Percentiles rank a stretch among this genome's conserved stretches.
phyloP scores from a whole-genome alignment of 2,113 vertebrate species.

The Podarcis cretensis region DNA sequence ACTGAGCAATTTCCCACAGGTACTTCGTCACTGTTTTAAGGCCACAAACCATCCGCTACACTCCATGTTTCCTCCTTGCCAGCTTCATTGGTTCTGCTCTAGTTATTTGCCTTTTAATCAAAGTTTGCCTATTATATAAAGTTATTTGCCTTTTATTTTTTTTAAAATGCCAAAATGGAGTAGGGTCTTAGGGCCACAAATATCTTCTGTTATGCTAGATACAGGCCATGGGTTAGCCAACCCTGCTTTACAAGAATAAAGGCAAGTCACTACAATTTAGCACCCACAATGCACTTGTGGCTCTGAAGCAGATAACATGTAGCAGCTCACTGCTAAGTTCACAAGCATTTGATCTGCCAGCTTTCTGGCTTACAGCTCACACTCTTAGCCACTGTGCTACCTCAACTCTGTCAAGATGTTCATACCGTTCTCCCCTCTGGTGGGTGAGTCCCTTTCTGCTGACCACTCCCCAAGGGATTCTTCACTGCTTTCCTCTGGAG shows the following conservation, averaged over 20 bases:
- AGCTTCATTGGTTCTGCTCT: too few species aligned
- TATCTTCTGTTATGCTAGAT: too few species aligned
- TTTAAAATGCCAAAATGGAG: too few species aligned
- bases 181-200: too few species aligned
- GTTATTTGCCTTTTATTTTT: too few species aligned
- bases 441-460: neutral
- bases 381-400: neutral
- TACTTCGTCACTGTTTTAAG: too few species aligned
- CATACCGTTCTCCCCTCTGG: neutral
- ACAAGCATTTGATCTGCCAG: neutral
- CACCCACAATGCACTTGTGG: neutral
- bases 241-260: neutral
- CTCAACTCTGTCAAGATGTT: neutral
- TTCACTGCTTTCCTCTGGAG: conserved; percentile 19
- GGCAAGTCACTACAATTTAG: neutral
- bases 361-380: neutral
- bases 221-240: neutral
- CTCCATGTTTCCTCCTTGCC: too few species aligned
- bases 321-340: neutral
- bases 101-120: too few species aligned
- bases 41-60: too few species aligned
- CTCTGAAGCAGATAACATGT: neutral
- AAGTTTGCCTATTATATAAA: too few species aligned
- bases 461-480: neutral
- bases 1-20: too few species aligned